Evolutionary conservation across 2,113 vertebrate species (phyloP), one percentile per base, ranked within the genome.

Genomic region (Cinclus cinclus): DNA sequence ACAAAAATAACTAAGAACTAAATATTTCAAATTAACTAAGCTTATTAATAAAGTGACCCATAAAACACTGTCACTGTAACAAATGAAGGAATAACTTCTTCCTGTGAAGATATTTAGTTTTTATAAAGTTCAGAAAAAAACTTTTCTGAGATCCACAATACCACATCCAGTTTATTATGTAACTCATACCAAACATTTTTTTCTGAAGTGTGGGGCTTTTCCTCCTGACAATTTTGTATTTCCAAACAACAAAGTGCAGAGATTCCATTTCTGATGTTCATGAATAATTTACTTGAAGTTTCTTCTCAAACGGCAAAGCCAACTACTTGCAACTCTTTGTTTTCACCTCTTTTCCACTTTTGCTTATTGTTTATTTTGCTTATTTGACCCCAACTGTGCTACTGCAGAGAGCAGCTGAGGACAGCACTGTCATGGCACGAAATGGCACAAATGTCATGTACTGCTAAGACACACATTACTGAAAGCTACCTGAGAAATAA

Each of bases 151-250:
- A 81, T 25, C 49, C 47, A 90, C 33, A 71, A 68, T 67, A 64
- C 10, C 14, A 23, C 6, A 41, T 6, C 16, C 22, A 89, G 39
- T 52, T 86, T 74, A 55, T 77, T 42, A 52, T 5, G 17, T 35
- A 79, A 84, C 6, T 87, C 5, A 35, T 15, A 63, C 9, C 6
- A 80, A 42, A 52, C 8, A 20, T 15, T 50, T 93, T 93, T 80
- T 28, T 47, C 41, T 58, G 0, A 87, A 33, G 17, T 20, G 35
- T 23, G 10, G 0, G 1, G 0, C 3, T 0, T 47, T 15, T 7
- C 7, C 6, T 12, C 13, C 6, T 2, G 21, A 47, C 11, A 39
- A 13, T 15, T 88, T 47, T 64, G 42, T 0, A 18, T 69, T 94
- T 86, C 58, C 67, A 83, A 88, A 60, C 14, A 73, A 24, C 44